Base-by-base conservation (phyloP, 2,113 vertebrate genomes). In the Nothocercus julius region DNA sequence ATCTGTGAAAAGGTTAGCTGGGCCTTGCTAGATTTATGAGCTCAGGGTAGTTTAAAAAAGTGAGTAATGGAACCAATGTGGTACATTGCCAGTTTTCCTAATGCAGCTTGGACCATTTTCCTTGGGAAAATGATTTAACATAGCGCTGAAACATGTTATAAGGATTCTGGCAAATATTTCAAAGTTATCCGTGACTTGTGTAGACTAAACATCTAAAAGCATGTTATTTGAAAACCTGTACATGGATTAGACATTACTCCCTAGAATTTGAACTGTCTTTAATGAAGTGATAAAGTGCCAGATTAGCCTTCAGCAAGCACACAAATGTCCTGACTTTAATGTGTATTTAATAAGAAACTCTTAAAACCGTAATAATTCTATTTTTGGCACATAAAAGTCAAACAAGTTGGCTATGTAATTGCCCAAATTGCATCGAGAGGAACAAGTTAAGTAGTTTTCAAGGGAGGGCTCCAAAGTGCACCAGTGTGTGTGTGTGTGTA, bases 401-500 rank as follows among this genome's bases (percentile, higher is more conserved):
- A 13, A 30, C 27, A 0, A 49, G 49, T 49, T 22, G 49, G 49
- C 49, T 49, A 47, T 21, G 11, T 11, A 11, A 32, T 40, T 70
- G 63, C 34, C 22, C 34, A 53, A 49, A 70, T 44, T 1, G 0
- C 51, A 27, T 5, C 2, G 4, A 21, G 36, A 59, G 0, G 9
- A 81, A 45, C 0, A 7, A 75, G 78, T 8, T 7, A 2, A 20
- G 79, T 25, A 8, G 47, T 3, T 22, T 28, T 19, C 51, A 44
- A 63, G 34, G 49, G 68, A 19, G 25, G 0, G 0, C 80, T 28
- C 34, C 59, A 45, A 59, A 78, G 54, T 0, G 30, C 58, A 21
- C 27, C 2, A 1, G 78, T 5, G 4, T 7, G 6, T 59, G 32
- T 13, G 3, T 0, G 11, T 7, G n/a, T n/a, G n/a, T n/a, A n/a